Base-by-base conservation (phyloP, 1,140 invertebrate species). In the Oedothorax gibbosus region DNA sequence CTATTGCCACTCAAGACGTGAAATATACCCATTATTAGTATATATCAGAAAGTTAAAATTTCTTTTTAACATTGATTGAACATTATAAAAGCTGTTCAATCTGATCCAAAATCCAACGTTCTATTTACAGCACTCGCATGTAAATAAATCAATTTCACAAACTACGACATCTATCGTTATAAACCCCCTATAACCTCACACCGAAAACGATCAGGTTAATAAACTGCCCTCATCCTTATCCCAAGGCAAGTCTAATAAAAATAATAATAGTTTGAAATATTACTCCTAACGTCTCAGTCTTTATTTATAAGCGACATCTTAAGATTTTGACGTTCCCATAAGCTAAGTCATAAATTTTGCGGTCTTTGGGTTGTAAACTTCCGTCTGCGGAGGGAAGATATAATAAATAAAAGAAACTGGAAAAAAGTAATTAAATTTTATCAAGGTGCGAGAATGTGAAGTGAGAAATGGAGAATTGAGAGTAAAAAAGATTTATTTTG, bases 301-400 rank as follows among this genome's bases (percentile, higher is more conserved):
- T 75, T 75, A 57, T 49, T 75, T 75, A 60, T 75, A 75, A 75
- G 72, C 18, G 56, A 35, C 54, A 51, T 75, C 72, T 75, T 75
- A 60, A 71, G 49, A 14, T 18, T 75, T 75, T 75, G 72, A 75
- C 72, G 20, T 60, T 18, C 72, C 21, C 15, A 75, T 75, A 75
- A 75, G 72, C 54, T n/a, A 35, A 75, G 54, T 51, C 53, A 60
- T 75, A 75, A 75, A 75, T 75, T 60, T 21, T 21, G 14, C 3
- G 18, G 54, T 11, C 35, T 18, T 14, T 60, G 54, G n/a, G 4
- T 75, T 21, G 35, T 49, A 49, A 57, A 60, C 72, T 75, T 57
- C 53, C 15, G 12, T 49, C 21, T 51, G 51, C 5, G 50, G 56
- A 15, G 60, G 35, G 35, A 35, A 35, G 1, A n/a, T 35, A 71